Percentiles rank a stretch among this genome's conserved stretches.
phyloP scores from a whole-genome alignment of 2,797 vertebrate genomes.

The Aythya fuligula region DNA sequence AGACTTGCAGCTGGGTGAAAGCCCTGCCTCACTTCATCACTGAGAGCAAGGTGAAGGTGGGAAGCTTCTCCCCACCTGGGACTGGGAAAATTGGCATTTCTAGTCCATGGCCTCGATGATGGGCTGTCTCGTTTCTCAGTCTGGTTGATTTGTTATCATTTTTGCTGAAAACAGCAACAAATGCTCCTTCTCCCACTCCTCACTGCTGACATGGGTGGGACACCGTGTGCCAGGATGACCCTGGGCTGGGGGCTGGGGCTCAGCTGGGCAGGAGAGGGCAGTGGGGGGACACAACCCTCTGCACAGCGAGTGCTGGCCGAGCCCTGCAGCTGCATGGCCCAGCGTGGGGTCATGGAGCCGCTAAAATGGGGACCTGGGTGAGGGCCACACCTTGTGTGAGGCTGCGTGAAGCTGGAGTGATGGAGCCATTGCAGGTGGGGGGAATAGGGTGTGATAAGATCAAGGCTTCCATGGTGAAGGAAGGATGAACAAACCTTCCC shows the following conservation, averaged over 20 bases:
- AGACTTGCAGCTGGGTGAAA: accelerated
- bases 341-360: accelerated
- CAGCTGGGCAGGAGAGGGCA: too few species aligned
- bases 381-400: neutral
- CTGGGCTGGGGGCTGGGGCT: neutral
- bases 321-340: neutral
- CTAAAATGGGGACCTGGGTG: neutral
- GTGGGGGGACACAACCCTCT: accelerated
- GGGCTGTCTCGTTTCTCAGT: neutral
- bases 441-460: too few species aligned
- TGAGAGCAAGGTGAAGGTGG: neutral
- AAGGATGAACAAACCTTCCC: neutral
- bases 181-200: neutral
- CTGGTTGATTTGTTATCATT: neutral
- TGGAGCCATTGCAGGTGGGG: neutral
- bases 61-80: neutral
- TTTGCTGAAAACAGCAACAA: neutral
- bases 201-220: neutral
- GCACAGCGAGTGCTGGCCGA: neutral
- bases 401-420: accelerated
- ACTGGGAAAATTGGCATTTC: too few species aligned
- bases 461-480: neutral
- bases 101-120: neutral
- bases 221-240: neutral
- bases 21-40: neutral